Base-by-base conservation (phyloP, 2,888 invertebrate species). In the Drosophila limbata region DNA sequence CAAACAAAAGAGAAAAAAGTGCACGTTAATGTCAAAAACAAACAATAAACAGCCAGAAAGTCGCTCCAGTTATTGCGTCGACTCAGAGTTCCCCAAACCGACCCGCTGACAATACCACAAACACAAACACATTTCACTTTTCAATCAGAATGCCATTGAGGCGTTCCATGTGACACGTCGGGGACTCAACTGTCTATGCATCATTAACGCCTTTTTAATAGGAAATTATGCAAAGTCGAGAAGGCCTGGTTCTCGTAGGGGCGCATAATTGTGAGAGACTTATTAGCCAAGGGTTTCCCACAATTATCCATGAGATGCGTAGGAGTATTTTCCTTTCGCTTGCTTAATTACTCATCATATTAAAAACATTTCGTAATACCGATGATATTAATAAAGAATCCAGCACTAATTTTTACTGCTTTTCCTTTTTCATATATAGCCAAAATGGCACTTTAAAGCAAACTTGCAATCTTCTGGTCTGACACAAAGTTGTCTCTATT, bases 131-230 rank as follows among this genome's bases (percentile, higher is more conserved):
- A 85, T 78, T 83, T 67, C 80, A 76, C 77, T 79, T 85, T 88
- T 90, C 90, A 89, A 82, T 90, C 90, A 90, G 85, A 52, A 65
- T 64, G 75, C 73, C 85, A 90, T 79, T 88, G 85, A 90, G 72
- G 90, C 90, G 80, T 88, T 73, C 73, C 80, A 61, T 68, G 68
- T 71, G 79, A 82, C 90, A 90, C 89, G 90, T 73, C 73, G 57
- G 64, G 45, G 72, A 67, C 62, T 57, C 56, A 21, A 15, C 39
- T 65, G 60, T 59, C 57, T 65, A 76, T 39, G 79, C 80, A 69
- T 85, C 81, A 85, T 85, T 84, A 83, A 71, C 81, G 77, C 71
- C 71, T 71, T 65, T 69, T 69, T 76, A 78, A 75, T 78, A 59
- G 66, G 70, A 59, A 74, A 55, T 65, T 51, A 68, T 56, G 35